Percentiles rank a stretch among this genome's conserved stretches.
Conservation (phyloP, 2,797 vertebrate species). For the Spea hammondii region DNA sequence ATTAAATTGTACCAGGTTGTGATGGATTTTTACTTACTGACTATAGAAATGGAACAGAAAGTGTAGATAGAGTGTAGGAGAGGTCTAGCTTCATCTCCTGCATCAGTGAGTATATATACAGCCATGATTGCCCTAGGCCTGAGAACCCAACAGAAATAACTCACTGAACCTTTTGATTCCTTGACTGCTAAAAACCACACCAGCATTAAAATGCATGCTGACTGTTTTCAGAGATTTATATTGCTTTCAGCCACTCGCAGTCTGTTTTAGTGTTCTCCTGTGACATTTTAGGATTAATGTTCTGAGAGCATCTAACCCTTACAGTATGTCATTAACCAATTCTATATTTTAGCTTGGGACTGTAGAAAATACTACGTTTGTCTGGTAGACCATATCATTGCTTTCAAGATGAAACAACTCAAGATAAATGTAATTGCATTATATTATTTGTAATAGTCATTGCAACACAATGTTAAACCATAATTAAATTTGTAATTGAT, state of each 20-base stretch:
- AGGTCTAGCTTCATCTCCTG: background rate
- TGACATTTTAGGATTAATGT: slow-evolving; percentile 49
- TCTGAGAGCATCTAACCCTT: slow-evolving; percentile 41
- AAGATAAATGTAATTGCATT: no score
- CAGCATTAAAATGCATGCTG: slow-evolving; percentile 34
- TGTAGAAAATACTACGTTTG: no score
- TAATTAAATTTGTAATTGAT: no score
- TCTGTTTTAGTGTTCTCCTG: slow-evolving; percentile 49
- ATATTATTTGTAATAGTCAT: no score
- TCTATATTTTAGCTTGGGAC: slow-evolving; percentile 20
- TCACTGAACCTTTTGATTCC: slow-evolving; percentile 33
- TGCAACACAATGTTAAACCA: no score
- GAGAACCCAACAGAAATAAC: background rate
- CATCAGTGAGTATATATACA: background rate
- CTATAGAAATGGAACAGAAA: background rate
- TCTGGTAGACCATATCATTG: no score
- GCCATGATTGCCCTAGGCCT: background rate
- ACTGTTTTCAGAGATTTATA: slow-evolving; percentile 47
- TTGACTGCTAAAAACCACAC: slow-evolving; percentile 41
- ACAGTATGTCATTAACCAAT: slow-evolving; percentile 47
- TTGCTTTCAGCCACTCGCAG: slow-evolving; percentile 46
- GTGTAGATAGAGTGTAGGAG: background rate
- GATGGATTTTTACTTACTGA: no score
- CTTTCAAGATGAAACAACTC: no score
- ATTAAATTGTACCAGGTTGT: no score